Base-by-base conservation (phyloP, 2,113 vertebrate genomes). In the Callospermophilus lateralis region DNA sequence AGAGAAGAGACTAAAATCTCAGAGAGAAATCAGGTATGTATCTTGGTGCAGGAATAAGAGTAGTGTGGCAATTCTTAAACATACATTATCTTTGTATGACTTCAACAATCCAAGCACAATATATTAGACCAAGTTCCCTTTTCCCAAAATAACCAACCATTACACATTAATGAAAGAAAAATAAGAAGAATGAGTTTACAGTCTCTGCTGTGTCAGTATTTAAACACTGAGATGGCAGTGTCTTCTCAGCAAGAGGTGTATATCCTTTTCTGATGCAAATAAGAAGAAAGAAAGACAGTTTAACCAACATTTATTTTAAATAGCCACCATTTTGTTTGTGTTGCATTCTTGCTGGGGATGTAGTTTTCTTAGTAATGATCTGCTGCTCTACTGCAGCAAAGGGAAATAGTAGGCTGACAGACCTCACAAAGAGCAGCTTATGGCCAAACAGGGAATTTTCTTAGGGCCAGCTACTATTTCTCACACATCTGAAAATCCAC, bases 321-420 rank as follows among this genome's bases (percentile, higher is more conserved):
- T 1, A 86, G 91, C n/a, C 30, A 51, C 86, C 39, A 67, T 58
- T 86, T 48, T 79, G 37, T 70, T 58, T 89, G 78, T 73, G 89
- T 16, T 72, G 58, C 2, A 84, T 61, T 93, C 89, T 61, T 58
- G 30, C 45, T 30, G 34, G 81, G 96, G 94, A 94, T 26, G 24
- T 77, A 12, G 65, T 88, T 96, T 97, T 95, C 79, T 87, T 90
- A 91, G 37, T 53, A 74, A n/a, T 22, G 34, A 84, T 92, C 92
- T 85, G 93, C 68, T 89, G 65, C 32, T 63, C 92, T 85, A 93
- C 65, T 89, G 74, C 32, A 80, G 67, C 37, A 74, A 67, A 48
- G 53, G 32, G 74, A 70, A 65, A 97, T 1, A 17, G 72, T 1
- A 73, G 53, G 95, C 70, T 92, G 63, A 86, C 8, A 11, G 45